These are phyloP conservation scores for Mantis religiosa DNA, from an alignment of 2,888 invertebrate genomes.

Conservation along the genomic window DNA sequence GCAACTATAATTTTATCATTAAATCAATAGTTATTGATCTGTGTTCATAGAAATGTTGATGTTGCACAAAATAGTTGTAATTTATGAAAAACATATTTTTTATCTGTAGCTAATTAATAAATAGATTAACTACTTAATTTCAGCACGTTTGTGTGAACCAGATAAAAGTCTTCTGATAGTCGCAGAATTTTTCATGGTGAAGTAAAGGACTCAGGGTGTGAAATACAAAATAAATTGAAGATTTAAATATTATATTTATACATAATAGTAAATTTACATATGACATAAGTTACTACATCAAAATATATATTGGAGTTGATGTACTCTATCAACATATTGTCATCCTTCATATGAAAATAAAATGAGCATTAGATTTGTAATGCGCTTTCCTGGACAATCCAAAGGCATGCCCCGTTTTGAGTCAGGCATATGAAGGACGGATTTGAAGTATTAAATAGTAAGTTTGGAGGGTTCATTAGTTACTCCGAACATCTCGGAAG, in stretches of 20 bases:
- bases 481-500: not conserved
- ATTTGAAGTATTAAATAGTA: not conserved
- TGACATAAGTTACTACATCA: conserved; percentile 17
- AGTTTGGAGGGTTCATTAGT: not conserved
- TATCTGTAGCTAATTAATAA: too few species aligned
- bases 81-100: too few species aligned
- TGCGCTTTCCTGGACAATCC: not conserved
- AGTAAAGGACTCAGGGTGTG: too few species aligned
- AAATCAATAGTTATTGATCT: too few species aligned
- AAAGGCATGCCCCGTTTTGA: not conserved
- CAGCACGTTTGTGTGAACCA: too few species aligned
- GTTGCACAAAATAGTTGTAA: too few species aligned
- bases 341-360: not conserved
- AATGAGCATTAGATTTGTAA: not conserved
- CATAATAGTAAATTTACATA: conserved; percentile 20
- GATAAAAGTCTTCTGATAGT: too few species aligned
- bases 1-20: too few species aligned
- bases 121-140: too few species aligned
- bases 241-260: conserved; percentile 1
- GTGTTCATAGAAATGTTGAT: too few species aligned
- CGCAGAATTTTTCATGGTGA: too few species aligned
- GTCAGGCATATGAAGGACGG: conserved; percentile 4
- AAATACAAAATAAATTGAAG: not conserved
- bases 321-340: not conserved
- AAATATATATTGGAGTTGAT: conserved; percentile 5